phyloP scores from a whole-genome alignment of 1,140 invertebrate genomes.

The Ectropis grisescens region DNA sequence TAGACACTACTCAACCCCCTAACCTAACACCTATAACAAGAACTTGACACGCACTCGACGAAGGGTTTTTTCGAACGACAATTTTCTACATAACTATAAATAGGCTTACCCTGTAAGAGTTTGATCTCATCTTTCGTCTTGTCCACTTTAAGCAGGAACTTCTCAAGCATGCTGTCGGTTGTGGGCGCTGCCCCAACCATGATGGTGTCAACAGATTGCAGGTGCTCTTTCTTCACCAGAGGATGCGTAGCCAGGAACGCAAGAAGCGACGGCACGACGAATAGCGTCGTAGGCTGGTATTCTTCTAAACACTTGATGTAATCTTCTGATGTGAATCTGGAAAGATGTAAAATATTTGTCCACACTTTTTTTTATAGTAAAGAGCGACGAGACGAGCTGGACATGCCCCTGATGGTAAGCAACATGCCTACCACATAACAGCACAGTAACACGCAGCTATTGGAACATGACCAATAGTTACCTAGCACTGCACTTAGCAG shows the following conservation, averaged over 20 bases:
- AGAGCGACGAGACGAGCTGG: too few relatives aligned
- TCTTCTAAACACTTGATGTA: conserved; percentile 74
- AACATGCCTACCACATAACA: too few relatives aligned
- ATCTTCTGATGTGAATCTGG: conserved; percentile 77
- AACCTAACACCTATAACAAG: too few relatives aligned
- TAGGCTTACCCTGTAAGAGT: conserved; percentile 72
- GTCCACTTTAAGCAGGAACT: conserved; percentile 69
- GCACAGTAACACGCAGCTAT: too few relatives aligned
- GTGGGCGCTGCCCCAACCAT: conserved; percentile 76
- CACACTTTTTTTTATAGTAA: neutral
- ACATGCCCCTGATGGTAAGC: too few relatives aligned
- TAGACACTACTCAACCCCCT: too few relatives aligned
- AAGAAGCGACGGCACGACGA: conserved; percentile 78
- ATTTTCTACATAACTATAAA: too few relatives aligned
- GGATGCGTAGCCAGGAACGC: conserved; percentile 77
- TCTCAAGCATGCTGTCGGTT: conserved; percentile 74
- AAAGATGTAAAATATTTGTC: conserved; percentile 6
- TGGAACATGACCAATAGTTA: too few relatives aligned
- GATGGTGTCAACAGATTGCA: conserved; percentile 71
- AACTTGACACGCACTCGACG: too few relatives aligned
- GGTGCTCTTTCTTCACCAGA: conserved; percentile 71
- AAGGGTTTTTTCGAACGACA: too few relatives aligned
- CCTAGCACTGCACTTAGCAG: too few relatives aligned
- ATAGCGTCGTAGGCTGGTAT: conserved; percentile 73
- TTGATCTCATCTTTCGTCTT: conserved; percentile 70